Percentiles rank a stretch among this genome's conserved stretches.
Conservation (phyloP, 2,113 vertebrate genomes). For the Verasper variegatus region DNA sequence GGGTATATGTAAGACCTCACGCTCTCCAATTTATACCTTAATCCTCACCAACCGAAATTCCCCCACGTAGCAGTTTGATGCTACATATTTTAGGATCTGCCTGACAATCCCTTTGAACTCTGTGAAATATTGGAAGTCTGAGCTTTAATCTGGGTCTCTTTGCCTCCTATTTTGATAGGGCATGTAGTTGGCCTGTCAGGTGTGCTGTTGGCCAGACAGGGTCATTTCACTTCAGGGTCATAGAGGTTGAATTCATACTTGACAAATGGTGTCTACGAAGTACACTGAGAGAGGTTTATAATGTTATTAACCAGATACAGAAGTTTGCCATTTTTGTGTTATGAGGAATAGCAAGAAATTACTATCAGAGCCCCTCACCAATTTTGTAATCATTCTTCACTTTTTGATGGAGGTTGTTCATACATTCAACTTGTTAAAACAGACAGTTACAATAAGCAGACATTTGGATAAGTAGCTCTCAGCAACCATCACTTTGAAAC, state of each 20-base stretch:
- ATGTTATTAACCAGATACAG: conserved; percentile 39
- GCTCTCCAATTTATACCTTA: conserved; percentile 34
- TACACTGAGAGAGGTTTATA: conserved; percentile 25
- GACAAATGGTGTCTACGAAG: conserved; percentile 38
- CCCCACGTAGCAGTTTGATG: conserved; percentile 37
- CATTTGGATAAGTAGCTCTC: conserved; percentile 32
- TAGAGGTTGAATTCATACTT: conserved; percentile 41
- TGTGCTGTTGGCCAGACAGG: conserved; percentile 40
- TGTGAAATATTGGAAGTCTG: conserved; percentile 58
- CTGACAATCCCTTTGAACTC: conserved; percentile 56
- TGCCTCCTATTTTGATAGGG: conserved; percentile 57
- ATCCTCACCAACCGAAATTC: conserved; percentile 46
- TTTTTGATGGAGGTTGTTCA: conserved; percentile 21
- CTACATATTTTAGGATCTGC: conserved; percentile 51
- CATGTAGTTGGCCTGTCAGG: conserved; percentile 48
- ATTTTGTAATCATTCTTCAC: conserved; percentile 39
- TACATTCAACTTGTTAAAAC: conserved; percentile 34
- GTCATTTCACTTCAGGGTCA: conserved; percentile 63
- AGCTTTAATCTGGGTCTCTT: conserved; percentile 57
- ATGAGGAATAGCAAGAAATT: conserved; percentile 27
- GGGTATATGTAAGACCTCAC: conserved; percentile 33
- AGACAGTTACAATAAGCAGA: conserved; percentile 47
- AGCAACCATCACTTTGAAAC: conserved; percentile 21
- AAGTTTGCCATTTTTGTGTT: conserved; percentile 42
- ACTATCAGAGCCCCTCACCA: conserved; percentile 15